Evolutionary conservation across 1,140 invertebrate species (phyloP), one percentile per base, ranked within the genome.

Genomic region (Acromyrmex charruanus): DNA sequence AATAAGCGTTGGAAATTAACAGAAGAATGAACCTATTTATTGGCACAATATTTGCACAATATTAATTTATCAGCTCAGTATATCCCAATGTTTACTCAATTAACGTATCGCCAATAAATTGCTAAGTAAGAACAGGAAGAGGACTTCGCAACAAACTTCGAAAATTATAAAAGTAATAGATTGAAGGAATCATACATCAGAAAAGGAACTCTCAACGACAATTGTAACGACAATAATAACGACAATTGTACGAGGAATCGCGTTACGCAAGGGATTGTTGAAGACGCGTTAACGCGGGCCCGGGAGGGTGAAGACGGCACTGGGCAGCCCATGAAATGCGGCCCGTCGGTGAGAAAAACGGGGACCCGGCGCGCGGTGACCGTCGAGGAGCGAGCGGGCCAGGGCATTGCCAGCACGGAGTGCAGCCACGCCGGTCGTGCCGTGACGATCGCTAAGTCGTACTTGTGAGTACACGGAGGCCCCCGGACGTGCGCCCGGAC

Each of bases 321-420:
- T 87, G 90, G 28, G 79, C 77, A 84, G 58, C 77, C 89, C 72
- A 74, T 91, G 90, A 89, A 90, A 90, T 90, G 89, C 86, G 82
- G 81, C 61, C 88, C 89, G 74, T 72, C 87, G 74, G 82, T 84
- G 87, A 92, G 82, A 89, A 89, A 91, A 90, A 90, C 85, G 75
- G 85, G 89, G 91, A 65, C 80, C 87, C 87, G 91, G 44, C 74
- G 55, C 10, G 53, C 35, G 39, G 68, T n/a, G 14, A 16, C 49
- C 49, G 79, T 35, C 63, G 81, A 14, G 1, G 14, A 72, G 68
- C 85, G 59, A 84, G 65, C 63, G 61, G 79, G 81, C 63, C 85
- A 61, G 65, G 81, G 82, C 85, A 87, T 88, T 82, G 86, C 63
- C 88, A 90, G 86, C 58, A 68, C 55, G 75, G 81, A 87, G 72